Evolutionary conservation across 2,113 vertebrate species (phyloP).

Genomic region (Neogale vison): DNA sequence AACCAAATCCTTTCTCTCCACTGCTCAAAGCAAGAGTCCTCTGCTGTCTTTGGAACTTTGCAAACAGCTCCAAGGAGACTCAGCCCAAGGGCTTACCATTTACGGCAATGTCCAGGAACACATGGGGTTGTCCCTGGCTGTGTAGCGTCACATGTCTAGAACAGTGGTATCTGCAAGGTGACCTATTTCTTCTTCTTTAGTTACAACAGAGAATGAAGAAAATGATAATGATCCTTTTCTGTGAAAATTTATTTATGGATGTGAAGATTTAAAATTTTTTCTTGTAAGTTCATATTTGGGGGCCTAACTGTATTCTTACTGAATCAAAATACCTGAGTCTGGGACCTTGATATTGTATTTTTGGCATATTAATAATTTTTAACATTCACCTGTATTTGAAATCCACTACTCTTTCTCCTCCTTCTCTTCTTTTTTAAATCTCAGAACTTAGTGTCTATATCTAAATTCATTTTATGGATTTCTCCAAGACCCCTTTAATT

Average conservation of each 20-base stretch:
- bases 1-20: not conserved
- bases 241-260: not conserved
- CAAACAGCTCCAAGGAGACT: not conserved
- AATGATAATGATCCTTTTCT: not conserved
- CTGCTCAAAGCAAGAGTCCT: not conserved
- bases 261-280: not conserved
- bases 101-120: not conserved
- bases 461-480: not conserved
- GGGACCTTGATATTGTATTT: not conserved
- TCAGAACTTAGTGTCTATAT: not conserved
- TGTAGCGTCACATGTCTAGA: fast-evolving
- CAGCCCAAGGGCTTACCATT: not conserved
- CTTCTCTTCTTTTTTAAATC: not conserved
- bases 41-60: not conserved
- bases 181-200: not conserved
- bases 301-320: not conserved
- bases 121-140: not conserved
- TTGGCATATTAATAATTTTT: not conserved
- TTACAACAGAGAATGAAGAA: not conserved
- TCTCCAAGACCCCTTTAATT: not conserved
- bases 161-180: not conserved
- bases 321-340: not conserved
- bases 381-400: not conserved
- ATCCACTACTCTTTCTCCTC: not conserved
- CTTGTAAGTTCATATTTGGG: not conserved